These are phyloP conservation scores for Cepaea hortensis DNA, from an alignment of 2,888 invertebrate species.

Conservation along the genomic window DNA sequence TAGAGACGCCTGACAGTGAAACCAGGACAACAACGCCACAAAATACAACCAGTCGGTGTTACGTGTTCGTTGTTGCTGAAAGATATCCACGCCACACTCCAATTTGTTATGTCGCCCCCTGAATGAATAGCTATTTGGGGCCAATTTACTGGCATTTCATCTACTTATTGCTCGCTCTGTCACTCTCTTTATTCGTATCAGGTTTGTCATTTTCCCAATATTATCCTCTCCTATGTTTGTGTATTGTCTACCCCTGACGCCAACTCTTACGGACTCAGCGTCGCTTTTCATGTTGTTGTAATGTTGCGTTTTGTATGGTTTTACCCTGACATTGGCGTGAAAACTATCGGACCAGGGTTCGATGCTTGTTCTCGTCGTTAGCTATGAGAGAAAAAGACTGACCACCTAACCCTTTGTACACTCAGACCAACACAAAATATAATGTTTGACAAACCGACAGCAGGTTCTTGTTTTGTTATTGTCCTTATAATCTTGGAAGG, in stretches of 20 bases:
- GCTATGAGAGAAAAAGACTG: too few relatives aligned
- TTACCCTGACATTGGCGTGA: too few relatives aligned
- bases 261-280: neutral
- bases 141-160: conserved; percentile 34
- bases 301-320: too few relatives aligned
- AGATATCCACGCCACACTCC: conserved; percentile 30
- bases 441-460: too few relatives aligned
- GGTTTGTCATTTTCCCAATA: conserved; percentile 21
- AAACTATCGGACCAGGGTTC: too few relatives aligned
- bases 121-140: conserved; percentile 30
- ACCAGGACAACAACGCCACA: neutral
- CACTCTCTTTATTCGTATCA: conserved; percentile 18
- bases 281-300: neutral
- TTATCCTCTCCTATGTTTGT: neutral
- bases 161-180: conserved; percentile 16
- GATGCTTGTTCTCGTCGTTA: too few relatives aligned
- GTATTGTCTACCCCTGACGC: neutral
- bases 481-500: too few relatives aligned
- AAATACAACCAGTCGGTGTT: neutral
- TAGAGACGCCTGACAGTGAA: conserved; percentile 1
- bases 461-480: too few relatives aligned
- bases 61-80: neutral
- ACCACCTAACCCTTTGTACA: too few relatives aligned
- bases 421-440: too few relatives aligned
- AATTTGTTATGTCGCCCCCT: conserved; percentile 23